These are phyloP conservation scores for Salminus brasiliensis DNA, from an alignment of 2,113 vertebrate genomes.

Conservation along the genomic window DNA sequence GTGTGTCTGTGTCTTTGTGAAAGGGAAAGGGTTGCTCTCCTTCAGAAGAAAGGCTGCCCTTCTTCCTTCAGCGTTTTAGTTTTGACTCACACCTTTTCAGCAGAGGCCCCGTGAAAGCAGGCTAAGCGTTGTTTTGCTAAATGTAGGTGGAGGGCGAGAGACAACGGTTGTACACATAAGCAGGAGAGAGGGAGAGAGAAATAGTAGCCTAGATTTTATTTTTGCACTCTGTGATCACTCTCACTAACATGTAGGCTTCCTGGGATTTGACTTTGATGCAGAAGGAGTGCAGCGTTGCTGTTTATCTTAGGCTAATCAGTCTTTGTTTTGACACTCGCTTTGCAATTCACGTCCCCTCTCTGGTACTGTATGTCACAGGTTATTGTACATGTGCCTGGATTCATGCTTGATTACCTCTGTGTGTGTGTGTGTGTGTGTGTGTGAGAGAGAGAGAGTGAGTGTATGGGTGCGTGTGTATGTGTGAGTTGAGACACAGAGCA, in stretches of 20 bases:
- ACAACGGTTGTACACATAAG: conserved; percentile 20
- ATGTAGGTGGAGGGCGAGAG: conserved; percentile 39
- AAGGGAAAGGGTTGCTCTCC: conserved; percentile 23
- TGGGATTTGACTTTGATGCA: conserved; percentile 15
- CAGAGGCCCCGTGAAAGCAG: conserved; percentile 35
- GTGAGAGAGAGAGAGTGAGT: conserved; percentile 50
- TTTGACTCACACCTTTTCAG: conserved; percentile 33
- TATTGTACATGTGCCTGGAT: conserved; percentile 74
- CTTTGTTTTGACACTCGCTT: conserved; percentile 48
- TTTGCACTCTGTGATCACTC: conserved; percentile 35
- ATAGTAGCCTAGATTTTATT: conserved; percentile 46
- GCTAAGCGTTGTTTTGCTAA: conserved; percentile 9
- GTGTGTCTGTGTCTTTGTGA: conserved; percentile 32
- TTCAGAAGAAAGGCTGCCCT: conserved; percentile 36
- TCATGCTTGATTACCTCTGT: conserved; percentile 80
- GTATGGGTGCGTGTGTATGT: conserved; percentile 32
- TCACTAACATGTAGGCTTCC: conserved; percentile 15
- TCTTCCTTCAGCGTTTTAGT: conserved; percentile 33
- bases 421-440: conserved; percentile 50
- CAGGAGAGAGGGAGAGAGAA: neutral
- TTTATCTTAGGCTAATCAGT: conserved; percentile 41
- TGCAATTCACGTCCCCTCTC: conserved; percentile 8
- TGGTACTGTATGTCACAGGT: conserved; percentile 45
- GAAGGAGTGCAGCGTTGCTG: conserved; percentile 35
- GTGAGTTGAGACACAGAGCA: conserved; percentile 52